Percentiles rank a stretch among this genome's conserved stretches.
Conservation (phyloP, 2,888 invertebrate genomes). For the Odontocerum albicorne region DNA sequence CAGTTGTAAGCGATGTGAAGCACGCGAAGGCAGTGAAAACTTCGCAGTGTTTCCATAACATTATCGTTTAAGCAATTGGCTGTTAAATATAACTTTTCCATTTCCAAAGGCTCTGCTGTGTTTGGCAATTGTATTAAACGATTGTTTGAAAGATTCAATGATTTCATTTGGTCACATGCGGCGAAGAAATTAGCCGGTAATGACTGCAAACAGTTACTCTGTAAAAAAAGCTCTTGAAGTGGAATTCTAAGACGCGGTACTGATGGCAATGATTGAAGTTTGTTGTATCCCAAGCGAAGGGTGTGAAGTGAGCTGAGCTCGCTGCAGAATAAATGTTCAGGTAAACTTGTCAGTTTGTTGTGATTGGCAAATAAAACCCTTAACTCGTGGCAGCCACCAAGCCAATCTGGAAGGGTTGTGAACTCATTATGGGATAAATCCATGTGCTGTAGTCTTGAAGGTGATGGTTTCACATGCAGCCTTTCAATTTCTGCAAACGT, state of each 20-base stretch:
- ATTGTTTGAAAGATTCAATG: slow-evolving; percentile 80
- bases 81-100: slow-evolving; percentile 72
- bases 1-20: slow-evolving; percentile 81
- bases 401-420: slow-evolving; percentile 74
- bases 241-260: slow-evolving; percentile 66
- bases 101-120: slow-evolving; percentile 62
- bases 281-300: slow-evolving; percentile 77
- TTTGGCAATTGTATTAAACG: slow-evolving; percentile 69
- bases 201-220: slow-evolving; percentile 75
- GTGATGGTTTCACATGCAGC: slow-evolving; percentile 68
- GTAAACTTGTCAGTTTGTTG: slow-evolving; percentile 69
- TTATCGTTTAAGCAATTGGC: slow-evolving; percentile 77
- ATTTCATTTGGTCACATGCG: slow-evolving; percentile 63
- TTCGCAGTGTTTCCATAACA: slow-evolving; percentile 65
- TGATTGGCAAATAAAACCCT: slow-evolving; percentile 74
- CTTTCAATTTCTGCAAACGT: slow-evolving; percentile 68
- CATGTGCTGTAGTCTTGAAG: slow-evolving; percentile 71
- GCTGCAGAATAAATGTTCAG: slow-evolving; percentile 73
- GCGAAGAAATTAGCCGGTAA: slow-evolving; percentile 78
- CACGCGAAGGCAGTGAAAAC: slow-evolving; percentile 65
- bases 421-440: slow-evolving; percentile 80
- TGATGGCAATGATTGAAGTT: slow-evolving; percentile 71
- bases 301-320: slow-evolving; percentile 73
- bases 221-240: slow-evolving; percentile 70
- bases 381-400: slow-evolving; percentile 71